Percentiles rank a stretch among this genome's conserved stretches.
These are phyloP conservation scores for Papilio aristodemus DNA, from an alignment of 1,140 invertebrate genomes.

Conservation along the genomic window DNA sequence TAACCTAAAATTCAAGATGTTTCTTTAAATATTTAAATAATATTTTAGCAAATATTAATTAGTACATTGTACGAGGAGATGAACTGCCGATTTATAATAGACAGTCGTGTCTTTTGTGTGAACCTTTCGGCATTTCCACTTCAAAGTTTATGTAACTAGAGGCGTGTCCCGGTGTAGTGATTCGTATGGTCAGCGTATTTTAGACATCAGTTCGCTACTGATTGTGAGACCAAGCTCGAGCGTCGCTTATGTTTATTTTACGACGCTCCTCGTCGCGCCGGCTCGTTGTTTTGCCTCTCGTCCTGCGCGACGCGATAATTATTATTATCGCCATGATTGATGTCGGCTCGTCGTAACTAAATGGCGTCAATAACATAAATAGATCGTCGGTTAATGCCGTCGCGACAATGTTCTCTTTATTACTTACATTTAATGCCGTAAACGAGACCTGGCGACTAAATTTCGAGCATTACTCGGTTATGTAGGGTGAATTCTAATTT, in stretches of 20 bases:
- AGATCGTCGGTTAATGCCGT: constrained; percentile 2
- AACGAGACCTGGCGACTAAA: constrained; percentile 30
- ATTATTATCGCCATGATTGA: constrained; percentile 43
- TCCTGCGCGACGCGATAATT: constrained; percentile 36
- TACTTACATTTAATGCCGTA: constrained; percentile 17
- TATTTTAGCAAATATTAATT: too few relatives aligned
- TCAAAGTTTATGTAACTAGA: neutral
- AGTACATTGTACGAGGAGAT: too few relatives aligned
- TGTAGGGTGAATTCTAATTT: constrained; percentile 68
- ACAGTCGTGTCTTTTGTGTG: too few relatives aligned
- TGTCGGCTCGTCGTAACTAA: neutral
- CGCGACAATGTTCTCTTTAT: constrained; percentile 28
- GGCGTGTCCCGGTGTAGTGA: neutral
- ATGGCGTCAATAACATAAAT: constrained; percentile 28
- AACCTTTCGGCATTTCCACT: neutral
- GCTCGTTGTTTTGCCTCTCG: constrained; percentile 48
- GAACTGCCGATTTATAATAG: too few relatives aligned
- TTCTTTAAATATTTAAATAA: too few relatives aligned
- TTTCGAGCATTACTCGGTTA: constrained; percentile 43
- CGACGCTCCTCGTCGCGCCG: constrained; percentile 39
- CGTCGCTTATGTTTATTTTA: constrained; percentile 38
- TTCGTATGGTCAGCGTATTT: neutral
- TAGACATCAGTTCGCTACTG: neutral
- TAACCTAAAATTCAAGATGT: too few relatives aligned
- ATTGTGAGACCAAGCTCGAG: constrained; percentile 9